A percentile compares a stretch with the other conserved stretches of the same genome.
These are phyloP conservation scores for Meandrina meandrites DNA, from an alignment of 92 coral and sea anemone genomes.

Conservation along the genomic window DNA sequence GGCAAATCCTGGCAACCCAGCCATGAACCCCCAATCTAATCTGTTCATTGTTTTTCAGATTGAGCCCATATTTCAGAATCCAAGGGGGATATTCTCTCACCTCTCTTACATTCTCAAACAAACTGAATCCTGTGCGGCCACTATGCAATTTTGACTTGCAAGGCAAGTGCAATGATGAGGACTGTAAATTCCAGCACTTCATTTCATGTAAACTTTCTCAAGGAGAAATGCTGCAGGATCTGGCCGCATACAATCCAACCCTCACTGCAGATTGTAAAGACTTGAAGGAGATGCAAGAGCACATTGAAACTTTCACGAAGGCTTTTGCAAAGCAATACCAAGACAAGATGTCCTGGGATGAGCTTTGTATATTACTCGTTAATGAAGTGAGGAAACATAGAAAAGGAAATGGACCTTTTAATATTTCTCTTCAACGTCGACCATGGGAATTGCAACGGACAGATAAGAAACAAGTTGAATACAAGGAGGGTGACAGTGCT, in stretches of 20 bases:
- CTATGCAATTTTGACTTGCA: constrained; percentile 84
- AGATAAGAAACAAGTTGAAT: constrained; percentile 23
- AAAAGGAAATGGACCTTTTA: constrained; percentile 55
- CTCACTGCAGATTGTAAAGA: constrained; percentile 29
- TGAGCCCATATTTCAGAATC: constrained; percentile 91
- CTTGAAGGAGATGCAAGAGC: constrained; percentile 40
- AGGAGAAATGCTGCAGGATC: constrained; percentile 75
- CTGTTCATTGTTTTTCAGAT: constrained; percentile 50
- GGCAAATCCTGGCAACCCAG: too few relatives aligned
- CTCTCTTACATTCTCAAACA: constrained; percentile 77
- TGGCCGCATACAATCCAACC: constrained; percentile 73
- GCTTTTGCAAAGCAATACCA: constrained; percentile 79
- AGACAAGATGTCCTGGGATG: constrained; percentile 83
- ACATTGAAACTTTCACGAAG: constrained; percentile 47
- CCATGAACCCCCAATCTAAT: too few relatives aligned
- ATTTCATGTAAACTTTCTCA: constrained; percentile 55
- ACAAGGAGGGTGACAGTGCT: constrained; percentile 33
- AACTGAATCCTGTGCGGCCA: constrained; percentile 69
- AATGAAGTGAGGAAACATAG: constrained; percentile 67
- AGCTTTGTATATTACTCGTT: constrained; percentile 80
- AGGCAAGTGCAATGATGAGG: constrained; percentile 93
- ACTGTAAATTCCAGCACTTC: constrained; percentile 78
- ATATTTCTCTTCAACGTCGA: constrained; percentile 58
- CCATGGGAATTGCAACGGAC: constrained; percentile 36
- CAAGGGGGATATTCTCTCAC: constrained; percentile 77